phyloP scores from a whole-genome alignment of 1,140 invertebrate genomes.

The Drosophila ficusphila region DNA sequence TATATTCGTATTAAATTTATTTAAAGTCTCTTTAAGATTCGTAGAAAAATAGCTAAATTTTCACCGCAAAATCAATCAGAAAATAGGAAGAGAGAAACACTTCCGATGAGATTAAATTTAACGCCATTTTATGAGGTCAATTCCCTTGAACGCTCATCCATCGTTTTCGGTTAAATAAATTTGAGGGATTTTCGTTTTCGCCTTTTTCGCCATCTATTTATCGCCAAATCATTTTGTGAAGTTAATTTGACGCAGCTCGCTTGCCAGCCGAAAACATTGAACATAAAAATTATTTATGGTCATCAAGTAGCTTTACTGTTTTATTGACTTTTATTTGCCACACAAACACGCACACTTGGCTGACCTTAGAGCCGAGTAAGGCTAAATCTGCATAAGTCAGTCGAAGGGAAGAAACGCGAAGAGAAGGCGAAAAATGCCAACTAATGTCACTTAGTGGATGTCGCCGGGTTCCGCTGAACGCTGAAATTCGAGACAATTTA shows the following conservation, averaged over 20 bases:
- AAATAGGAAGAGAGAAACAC: background rate
- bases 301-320: conserved; percentile 37
- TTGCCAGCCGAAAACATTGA: conserved; percentile 23
- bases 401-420: background rate
- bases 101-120: background rate
- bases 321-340: conserved; percentile 60
- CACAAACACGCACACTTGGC: conserved; percentile 17
- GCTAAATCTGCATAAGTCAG: conserved; percentile 31
- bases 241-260: conserved; percentile 39
- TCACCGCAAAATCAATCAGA: background rate
- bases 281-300: conserved; percentile 55
- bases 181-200: background rate
- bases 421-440: conserved; percentile 22
- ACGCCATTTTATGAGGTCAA: background rate
- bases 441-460: conserved; percentile 40
- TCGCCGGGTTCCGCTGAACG: background rate
- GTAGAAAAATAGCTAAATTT: background rate
- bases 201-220: conserved; percentile 21
- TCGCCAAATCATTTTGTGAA: conserved; percentile 33
- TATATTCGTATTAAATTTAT: no score
- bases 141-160: background rate
- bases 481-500: conserved; percentile 53
- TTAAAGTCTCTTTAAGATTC: no score
- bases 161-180: conserved; percentile 29
- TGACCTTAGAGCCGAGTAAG: conserved; percentile 26